phyloP scores from a whole-genome alignment of 1,140 invertebrate species.

The Leptinotarsa defecta region DNA sequence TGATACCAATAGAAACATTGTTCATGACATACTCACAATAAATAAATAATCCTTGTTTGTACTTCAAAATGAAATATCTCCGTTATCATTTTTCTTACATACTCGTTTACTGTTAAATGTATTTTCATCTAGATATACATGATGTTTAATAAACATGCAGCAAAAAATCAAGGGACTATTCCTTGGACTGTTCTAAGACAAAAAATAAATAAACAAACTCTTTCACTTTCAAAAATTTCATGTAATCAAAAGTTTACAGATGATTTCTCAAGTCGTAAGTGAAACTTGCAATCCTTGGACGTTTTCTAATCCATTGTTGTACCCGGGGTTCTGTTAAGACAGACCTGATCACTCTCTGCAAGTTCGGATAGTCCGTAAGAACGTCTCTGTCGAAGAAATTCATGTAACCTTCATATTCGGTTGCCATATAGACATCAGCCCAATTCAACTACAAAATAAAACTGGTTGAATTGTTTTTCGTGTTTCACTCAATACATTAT shows the following conservation, averaged over 20 bases:
- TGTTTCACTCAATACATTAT: no score
- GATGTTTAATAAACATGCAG: no score
- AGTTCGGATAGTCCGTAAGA: background rate
- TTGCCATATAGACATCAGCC: background rate
- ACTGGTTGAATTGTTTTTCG: background rate
- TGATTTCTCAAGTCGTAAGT: conserved; percentile 9
- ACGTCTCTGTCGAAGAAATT: background rate
- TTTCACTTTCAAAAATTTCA: background rate
- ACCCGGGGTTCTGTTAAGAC: background rate
- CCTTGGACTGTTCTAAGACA: no score
- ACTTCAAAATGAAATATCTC: no score
- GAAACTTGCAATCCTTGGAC: background rate
- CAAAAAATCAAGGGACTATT: no score
- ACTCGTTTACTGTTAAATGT: no score
- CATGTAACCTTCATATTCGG: background rate
- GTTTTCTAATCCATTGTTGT: conserved; percentile 8
- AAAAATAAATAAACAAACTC: no score
- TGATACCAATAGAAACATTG: no score
- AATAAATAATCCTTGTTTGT: no score
- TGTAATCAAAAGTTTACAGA: conserved; percentile 7
- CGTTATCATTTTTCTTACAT: no score
- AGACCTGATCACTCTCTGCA: conserved; percentile 3
- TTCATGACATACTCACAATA: no score
- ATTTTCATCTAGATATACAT: no score
- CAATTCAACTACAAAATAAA: background rate